Evolutionary conservation across 35 echinoderm and acorn worm species (phyloP).

Genomic region (Strongylocentrotus purpuratus): DNA sequence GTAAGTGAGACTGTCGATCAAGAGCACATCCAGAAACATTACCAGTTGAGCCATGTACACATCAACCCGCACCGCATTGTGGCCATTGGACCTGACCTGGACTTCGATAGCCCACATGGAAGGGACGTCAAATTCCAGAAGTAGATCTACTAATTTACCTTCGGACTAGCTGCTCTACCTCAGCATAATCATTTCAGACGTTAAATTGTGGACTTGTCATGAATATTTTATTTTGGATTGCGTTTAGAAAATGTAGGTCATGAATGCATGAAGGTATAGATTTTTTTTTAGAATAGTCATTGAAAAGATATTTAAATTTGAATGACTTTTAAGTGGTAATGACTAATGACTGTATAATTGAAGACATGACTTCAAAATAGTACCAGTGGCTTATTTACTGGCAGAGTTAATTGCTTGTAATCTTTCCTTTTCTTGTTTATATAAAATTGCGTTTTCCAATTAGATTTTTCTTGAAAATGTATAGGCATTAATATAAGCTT

Average conservation of each 20-base stretch:
- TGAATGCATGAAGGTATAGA: too few relatives aligned
- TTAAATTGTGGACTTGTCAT: not conserved
- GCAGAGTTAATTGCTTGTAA: too few relatives aligned
- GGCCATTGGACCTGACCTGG: slow-evolving; percentile 85
- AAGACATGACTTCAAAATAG: too few relatives aligned
- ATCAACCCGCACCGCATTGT: slow-evolving; percentile 83
- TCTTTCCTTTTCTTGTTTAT: too few relatives aligned
- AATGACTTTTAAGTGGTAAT: too few relatives aligned
- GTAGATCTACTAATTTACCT: not conserved
- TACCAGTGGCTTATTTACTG: too few relatives aligned
- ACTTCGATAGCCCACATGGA: slow-evolving; percentile 75
- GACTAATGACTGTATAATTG: too few relatives aligned
- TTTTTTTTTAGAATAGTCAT: too few relatives aligned
- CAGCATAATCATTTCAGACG: not conserved
- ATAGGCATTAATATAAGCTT: too few relatives aligned
- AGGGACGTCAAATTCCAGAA: slow-evolving; percentile 49
- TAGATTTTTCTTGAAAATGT: too few relatives aligned
- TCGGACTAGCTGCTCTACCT: not conserved
- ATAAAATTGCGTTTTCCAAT: too few relatives aligned
- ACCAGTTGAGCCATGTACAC: slow-evolving; percentile 66
- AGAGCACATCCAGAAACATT: slow-evolving; percentile 92
- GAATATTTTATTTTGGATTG: not conserved
- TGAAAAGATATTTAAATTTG: too few relatives aligned
- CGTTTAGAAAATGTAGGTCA: not conserved
- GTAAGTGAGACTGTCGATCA: slow-evolving; percentile 77